These are phyloP conservation scores for Doris montereyensis DNA, from an alignment of 2,888 invertebrate species.

Conservation along the genomic window DNA sequence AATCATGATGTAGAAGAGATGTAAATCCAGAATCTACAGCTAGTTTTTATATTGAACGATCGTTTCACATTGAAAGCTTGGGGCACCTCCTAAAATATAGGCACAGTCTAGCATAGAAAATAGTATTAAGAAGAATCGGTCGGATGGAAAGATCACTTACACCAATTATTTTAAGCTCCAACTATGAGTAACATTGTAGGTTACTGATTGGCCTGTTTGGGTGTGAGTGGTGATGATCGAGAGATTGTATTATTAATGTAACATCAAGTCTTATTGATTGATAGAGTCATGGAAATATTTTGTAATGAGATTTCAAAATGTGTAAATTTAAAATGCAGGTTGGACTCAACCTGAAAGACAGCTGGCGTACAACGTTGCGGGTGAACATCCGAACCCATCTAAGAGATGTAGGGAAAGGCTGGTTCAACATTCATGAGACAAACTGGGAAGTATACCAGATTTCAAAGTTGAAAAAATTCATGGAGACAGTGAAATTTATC, in stretches of 20 bases:
- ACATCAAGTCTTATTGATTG: neutral
- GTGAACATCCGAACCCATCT: constrained; percentile 83
- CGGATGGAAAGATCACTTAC: no score
- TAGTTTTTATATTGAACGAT: no score
- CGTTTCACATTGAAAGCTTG: no score
- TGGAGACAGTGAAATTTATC: constrained; percentile 83
- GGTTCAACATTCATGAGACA: constrained; percentile 85
- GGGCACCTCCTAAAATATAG: no score
- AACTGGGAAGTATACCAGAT: constrained; percentile 83
- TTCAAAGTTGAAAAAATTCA: constrained; percentile 84
- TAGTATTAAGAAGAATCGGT: no score
- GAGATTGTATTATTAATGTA: neutral
- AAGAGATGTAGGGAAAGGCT: constrained; percentile 87
- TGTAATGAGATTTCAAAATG: no score
- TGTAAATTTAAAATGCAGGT: constrained; percentile 26
- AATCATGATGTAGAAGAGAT: no score
- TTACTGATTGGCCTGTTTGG: neutral
- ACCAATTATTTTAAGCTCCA: no score
- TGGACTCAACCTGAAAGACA: constrained; percentile 68
- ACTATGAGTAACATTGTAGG: neutral
- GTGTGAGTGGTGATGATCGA: no score
- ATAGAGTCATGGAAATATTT: neutral
- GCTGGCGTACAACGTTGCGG: constrained; percentile 74
- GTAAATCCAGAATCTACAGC: no score
- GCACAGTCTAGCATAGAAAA: no score